These are phyloP conservation scores for Epistrophe grossulariae DNA, from an alignment of 2,888 invertebrate genomes.

Conservation along the genomic window DNA sequence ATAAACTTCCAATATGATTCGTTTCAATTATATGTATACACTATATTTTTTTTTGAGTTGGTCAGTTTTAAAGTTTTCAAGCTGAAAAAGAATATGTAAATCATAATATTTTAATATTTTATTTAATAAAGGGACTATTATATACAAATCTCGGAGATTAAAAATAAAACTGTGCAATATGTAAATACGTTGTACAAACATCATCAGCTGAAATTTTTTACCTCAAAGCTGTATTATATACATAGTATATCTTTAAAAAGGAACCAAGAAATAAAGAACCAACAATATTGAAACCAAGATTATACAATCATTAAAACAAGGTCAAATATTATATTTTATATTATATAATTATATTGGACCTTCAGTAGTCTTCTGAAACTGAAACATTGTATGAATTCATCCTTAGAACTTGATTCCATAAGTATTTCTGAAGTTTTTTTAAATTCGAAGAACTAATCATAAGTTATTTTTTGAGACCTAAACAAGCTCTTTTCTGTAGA, in stretches of 20 bases:
- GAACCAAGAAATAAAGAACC: too few species aligned
- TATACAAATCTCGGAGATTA: too few species aligned
- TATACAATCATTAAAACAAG: too few species aligned
- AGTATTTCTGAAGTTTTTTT: not conserved
- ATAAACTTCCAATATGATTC: not conserved
- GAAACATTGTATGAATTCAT: not conserved
- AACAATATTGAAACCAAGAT: too few species aligned
- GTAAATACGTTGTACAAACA: too few species aligned
- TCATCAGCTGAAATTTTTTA: too few species aligned
- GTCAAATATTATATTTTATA: too few species aligned
- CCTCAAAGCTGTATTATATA: too few species aligned
- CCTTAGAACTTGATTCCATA: not conserved
- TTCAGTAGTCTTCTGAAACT: not conserved
- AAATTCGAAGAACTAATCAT: not conserved
- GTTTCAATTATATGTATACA: not conserved
- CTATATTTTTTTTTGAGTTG: not conserved
- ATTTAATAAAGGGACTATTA: not conserved
- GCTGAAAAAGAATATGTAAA: not conserved
- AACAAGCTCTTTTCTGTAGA: slow-evolving; percentile 5
- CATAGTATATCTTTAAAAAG: too few species aligned
- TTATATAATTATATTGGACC: too few species aligned
- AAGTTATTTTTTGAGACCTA: not conserved
- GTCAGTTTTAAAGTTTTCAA: not conserved
- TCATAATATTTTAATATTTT: not conserved
- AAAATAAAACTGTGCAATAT: too few species aligned